These are phyloP conservation scores for Drosophila tanythrix DNA, from an alignment of 2,888 invertebrate genomes.

Conservation along the genomic window DNA sequence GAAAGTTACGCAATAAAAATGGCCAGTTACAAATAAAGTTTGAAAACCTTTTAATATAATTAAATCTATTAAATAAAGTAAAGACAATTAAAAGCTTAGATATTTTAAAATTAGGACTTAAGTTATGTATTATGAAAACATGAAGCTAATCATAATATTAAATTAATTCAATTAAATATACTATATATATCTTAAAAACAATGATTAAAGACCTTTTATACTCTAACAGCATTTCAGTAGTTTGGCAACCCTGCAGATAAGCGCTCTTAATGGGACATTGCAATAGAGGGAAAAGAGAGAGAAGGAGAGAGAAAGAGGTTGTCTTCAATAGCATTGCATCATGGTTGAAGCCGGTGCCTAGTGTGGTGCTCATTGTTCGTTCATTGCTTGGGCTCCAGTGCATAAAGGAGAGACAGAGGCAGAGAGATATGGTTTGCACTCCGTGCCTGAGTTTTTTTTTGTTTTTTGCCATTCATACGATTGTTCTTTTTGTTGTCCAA, in stretches of 20 bases:
- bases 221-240: neutral
- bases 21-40: neutral
- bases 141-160: neutral
- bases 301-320: constrained; percentile 9
- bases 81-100: neutral
- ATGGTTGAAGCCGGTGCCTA: constrained; percentile 14
- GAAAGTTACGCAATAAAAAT: neutral
- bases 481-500: constrained; percentile 66
- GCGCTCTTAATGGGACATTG: constrained; percentile 46
- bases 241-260: constrained; percentile 46
- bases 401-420: constrained; percentile 8
- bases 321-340: constrained; percentile 32
- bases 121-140: neutral
- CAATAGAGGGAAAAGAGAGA: constrained; percentile 3
- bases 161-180: neutral
- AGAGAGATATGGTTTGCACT: constrained; percentile 5
- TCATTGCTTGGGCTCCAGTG: constrained; percentile 1
- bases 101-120: neutral
- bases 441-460: constrained; percentile 7
- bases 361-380: constrained; percentile 1
- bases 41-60: neutral
- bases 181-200: neutral
- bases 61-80: neutral
- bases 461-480: constrained; percentile 44
- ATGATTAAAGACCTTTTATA: neutral